A percentile compares a stretch with the other conserved stretches of the same genome.
phyloP scores from a whole-genome alignment of 2,113 vertebrate genomes.

The Hepsetus odoe region DNA sequence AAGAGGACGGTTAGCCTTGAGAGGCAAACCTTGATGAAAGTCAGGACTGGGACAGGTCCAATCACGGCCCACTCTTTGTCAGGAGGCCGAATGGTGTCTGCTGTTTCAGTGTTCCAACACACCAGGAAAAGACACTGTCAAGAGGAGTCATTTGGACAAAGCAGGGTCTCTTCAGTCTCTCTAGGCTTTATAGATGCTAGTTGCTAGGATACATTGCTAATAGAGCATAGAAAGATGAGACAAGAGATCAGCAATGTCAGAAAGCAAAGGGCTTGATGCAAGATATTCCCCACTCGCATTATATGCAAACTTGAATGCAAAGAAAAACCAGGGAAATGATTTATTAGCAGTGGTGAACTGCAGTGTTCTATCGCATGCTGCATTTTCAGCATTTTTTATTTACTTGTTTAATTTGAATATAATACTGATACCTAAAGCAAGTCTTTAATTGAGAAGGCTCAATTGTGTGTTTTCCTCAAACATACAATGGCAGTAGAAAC shows the following conservation, averaged over 20 bases:
- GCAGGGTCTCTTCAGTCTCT: slow-evolving; percentile 4
- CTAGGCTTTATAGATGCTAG: slow-evolving; percentile 25
- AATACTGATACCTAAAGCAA: not conserved
- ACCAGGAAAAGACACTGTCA: not conserved
- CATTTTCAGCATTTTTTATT: too few relatives aligned
- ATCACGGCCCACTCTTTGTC: not conserved
- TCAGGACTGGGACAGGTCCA: not conserved
- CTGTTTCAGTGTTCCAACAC: not conserved
- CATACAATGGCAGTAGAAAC: not conserved
- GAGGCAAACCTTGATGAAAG: not conserved
- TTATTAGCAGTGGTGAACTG: not conserved
- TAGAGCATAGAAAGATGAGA: not conserved
- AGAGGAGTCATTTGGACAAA: not conserved
- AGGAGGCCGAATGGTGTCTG: not conserved
- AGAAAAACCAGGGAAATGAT: not conserved
- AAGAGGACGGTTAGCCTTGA: not conserved
- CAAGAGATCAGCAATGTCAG: not conserved
- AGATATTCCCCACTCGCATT: slow-evolving; percentile 7
- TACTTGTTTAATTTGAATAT: too few relatives aligned
- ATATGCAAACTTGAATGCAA: not conserved
- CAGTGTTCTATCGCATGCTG: too few relatives aligned
- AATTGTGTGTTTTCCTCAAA: not conserved
- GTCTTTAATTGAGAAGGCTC: too few relatives aligned
- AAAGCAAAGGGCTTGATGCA: not conserved
- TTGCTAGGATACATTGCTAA: slow-evolving; percentile 44